Percentiles rank a stretch among this genome's conserved stretches.
These are phyloP conservation scores for Brachionus calyciflorus DNA, from an alignment of 1,140 invertebrate species.

Conservation along the genomic window DNA sequence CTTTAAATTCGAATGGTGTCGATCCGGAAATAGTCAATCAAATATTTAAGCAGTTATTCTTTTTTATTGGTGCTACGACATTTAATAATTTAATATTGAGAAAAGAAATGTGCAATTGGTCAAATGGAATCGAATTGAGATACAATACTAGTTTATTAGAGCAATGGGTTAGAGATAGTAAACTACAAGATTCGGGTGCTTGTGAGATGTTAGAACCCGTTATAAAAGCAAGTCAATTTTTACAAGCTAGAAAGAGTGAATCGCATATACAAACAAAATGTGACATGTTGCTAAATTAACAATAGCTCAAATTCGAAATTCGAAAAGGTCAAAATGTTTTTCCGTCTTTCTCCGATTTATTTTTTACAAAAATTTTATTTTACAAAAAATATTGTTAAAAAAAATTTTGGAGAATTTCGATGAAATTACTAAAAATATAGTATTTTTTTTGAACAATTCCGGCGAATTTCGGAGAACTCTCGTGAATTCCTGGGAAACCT, in stretches of 20 bases:
- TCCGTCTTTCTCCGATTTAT: no score
- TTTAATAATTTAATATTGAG: conserved; percentile 88
- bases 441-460: no score
- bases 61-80: conserved; percentile 86
- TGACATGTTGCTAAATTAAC: conserved; percentile 86
- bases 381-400: no score
- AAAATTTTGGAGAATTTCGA: no score
- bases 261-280: conserved; percentile 83
- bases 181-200: conserved; percentile 68
- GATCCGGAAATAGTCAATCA: conserved; percentile 74
- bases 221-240: conserved; percentile 86
- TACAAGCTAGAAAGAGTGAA: conserved; percentile 82
- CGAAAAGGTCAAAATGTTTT: no score
- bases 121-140: conserved; percentile 92
- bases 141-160: conserved; percentile 85
- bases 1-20: conserved; percentile 70
- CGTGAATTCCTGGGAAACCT: no score
- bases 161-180: conserved; percentile 82
- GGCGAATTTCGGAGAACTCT: no score
- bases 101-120: conserved; percentile 96
- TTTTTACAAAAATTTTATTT: no score
- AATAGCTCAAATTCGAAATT: conserved; percentile 73
- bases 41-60: conserved; percentile 80
- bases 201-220: conserved; percentile 77
- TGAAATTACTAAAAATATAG: no score